phyloP scores from a whole-genome alignment of 2,113 vertebrate species.

The Rousettus leschenaultii region DNA sequence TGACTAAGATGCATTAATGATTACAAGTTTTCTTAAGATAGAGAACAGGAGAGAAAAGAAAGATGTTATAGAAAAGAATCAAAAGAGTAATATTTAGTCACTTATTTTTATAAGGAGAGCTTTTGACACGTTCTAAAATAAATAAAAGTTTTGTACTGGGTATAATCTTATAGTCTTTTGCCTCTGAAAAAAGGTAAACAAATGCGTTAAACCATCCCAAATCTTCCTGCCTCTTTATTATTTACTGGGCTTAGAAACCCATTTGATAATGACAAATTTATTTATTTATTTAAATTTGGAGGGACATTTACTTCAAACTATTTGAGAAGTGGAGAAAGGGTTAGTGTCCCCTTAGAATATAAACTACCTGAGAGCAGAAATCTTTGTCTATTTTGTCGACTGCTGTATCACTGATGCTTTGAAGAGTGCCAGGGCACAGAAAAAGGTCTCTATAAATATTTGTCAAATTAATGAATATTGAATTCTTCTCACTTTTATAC shows the following conservation, averaged over 20 bases:
- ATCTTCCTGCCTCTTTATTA: background rate
- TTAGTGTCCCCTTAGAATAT: background rate
- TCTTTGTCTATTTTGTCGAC: background rate
- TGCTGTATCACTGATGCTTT: background rate
- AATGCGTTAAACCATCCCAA: background rate
- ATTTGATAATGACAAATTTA: background rate
- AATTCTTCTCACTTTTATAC: background rate
- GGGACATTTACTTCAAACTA: background rate
- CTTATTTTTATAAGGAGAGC: background rate
- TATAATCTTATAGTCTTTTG: background rate
- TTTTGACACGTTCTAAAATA: background rate
- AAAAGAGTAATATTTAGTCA: background rate
- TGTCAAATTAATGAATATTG: background rate
- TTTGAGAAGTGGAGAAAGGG: background rate
- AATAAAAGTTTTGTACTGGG: background rate
- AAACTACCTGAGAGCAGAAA: background rate
- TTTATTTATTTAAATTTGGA: background rate
- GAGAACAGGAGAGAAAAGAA: background rate
- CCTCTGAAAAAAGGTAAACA: background rate
- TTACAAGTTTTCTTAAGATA: slow-evolving; percentile 3
- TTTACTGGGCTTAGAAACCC: background rate
- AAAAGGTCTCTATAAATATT: background rate
- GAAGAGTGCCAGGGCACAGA: background rate
- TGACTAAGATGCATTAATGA: background rate
- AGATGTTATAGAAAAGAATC: background rate